Evolutionary conservation across 2,888 invertebrate species (phyloP).

Genomic region (Lacanobia oleracea): DNA sequence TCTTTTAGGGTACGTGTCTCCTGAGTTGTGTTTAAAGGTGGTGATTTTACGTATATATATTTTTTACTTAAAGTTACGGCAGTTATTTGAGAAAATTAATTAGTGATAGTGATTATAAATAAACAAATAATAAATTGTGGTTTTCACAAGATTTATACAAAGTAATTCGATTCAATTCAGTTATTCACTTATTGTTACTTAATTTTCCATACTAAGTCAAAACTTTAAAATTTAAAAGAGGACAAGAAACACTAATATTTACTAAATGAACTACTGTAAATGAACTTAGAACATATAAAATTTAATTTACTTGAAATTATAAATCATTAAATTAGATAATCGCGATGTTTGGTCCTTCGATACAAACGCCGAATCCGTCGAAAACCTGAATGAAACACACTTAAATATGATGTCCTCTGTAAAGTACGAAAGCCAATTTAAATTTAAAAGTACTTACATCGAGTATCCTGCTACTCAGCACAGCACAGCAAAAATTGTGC

Average conservation of each 20-base stretch:
- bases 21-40: not conserved
- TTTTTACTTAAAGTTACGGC: not conserved
- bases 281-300: not conserved
- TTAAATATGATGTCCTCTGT: not conserved
- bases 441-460: slow-evolving; percentile 69
- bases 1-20: not conserved
- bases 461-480: slow-evolving; percentile 63
- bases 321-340: not conserved
- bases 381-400: slow-evolving; percentile 20
- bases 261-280: not conserved
- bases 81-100: not conserved
- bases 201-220: not conserved
- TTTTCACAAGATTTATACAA: not conserved
- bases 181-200: not conserved
- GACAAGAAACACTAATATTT: not conserved
- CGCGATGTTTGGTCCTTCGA: slow-evolving; percentile 16
- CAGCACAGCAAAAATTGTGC: slow-evolving; percentile 77
- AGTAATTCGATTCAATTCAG: not conserved
- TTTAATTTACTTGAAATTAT: not conserved
- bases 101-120: not conserved
- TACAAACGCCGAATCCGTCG: not conserved
- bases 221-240: not conserved
- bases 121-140: not conserved
- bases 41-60: not conserved
- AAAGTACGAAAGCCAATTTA: slow-evolving; percentile 21